Evolutionary conservation across 2,113 vertebrate genomes (phyloP).

Genomic region (Rutilus rutilus): DNA sequence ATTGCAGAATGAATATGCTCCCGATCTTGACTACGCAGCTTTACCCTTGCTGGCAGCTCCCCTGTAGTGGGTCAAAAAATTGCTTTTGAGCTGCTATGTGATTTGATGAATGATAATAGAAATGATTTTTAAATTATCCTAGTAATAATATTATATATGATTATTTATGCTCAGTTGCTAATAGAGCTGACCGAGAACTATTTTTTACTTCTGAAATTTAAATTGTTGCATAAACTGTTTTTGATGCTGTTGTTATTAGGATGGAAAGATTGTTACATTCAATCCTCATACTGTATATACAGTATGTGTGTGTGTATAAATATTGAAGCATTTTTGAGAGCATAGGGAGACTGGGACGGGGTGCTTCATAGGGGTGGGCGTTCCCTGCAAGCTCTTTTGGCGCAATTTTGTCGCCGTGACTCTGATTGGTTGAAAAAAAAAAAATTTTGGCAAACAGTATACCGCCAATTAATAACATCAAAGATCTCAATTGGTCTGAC

Average conservation of each 20-base stretch:
- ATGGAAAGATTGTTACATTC: constrained; percentile 86
- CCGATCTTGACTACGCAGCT: constrained; percentile 80
- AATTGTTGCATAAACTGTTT: not conserved
- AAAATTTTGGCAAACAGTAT: too few relatives aligned
- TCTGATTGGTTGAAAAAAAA: too few relatives aligned
- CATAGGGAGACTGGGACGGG: too few relatives aligned
- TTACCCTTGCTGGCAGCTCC: constrained; percentile 90
- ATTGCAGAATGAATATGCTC: constrained; percentile 22
- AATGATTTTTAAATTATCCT: too few relatives aligned
- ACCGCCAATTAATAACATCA: too few relatives aligned
- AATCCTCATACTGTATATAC: constrained; percentile 65
- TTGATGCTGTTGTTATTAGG: constrained; percentile 72
- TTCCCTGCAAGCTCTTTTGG: too few relatives aligned
- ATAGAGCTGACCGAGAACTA: constrained; percentile 84
- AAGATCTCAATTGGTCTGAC: too few relatives aligned
- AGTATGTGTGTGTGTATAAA: too few relatives aligned
- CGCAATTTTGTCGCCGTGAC: too few relatives aligned
- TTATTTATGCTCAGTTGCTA: not conserved
- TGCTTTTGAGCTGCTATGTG: constrained; percentile 89
- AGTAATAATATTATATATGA: not conserved
- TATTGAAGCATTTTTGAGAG: too few relatives aligned
- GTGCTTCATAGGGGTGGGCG: too few relatives aligned
- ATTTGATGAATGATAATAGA: not conserved
- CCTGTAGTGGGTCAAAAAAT: constrained; percentile 88
- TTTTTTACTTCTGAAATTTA: not conserved